phyloP scores from a whole-genome alignment of 2,888 invertebrate genomes.

The Stenoptilia bipunctidactyla region DNA sequence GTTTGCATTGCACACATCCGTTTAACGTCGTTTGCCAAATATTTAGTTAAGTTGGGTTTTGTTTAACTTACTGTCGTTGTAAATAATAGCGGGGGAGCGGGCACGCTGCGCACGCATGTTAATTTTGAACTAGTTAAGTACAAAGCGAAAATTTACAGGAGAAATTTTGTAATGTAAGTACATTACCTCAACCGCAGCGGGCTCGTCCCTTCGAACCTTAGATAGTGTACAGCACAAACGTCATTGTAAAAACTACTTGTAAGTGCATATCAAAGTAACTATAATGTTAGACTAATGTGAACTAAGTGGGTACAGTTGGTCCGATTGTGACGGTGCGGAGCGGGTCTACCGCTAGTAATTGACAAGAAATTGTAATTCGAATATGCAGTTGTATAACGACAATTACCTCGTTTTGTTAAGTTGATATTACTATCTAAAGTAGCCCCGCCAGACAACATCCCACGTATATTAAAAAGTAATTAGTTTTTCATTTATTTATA shows the following conservation, averaged over 20 bases:
- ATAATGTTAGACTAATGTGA: conserved; percentile 57
- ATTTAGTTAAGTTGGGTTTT: conserved; percentile 35
- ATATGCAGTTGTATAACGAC: too few relatives aligned
- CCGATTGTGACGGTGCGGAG: conserved; percentile 19
- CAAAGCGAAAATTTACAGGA: conserved; percentile 31
- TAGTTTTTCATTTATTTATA: conserved; percentile 26
- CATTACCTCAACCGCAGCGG: conserved; percentile 23
- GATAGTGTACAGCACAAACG: conserved; percentile 63
- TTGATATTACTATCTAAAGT: background rate
- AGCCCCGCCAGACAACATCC: conserved; percentile 32
- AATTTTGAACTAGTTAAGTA: conserved; percentile 34
- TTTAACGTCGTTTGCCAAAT: conserved; percentile 51
- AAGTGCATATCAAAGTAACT: conserved; percentile 67
- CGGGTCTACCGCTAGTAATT: conserved; percentile 16
- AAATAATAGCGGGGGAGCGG: conserved; percentile 39
- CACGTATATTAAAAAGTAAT: conserved; percentile 28
- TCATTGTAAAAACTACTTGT: conserved; percentile 60
- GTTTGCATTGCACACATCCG: conserved; percentile 36
- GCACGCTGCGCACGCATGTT: conserved; percentile 27
- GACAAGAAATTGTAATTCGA: background rate
- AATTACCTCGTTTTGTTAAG: too few relatives aligned
- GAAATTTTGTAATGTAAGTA: conserved; percentile 24
- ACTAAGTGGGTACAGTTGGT: conserved; percentile 29
- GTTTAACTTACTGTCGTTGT: conserved; percentile 42
- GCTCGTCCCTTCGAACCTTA: conserved; percentile 25